Base-by-base conservation (phyloP, 92 coral and sea anemone species). In the Actinernus sp. region DNA sequence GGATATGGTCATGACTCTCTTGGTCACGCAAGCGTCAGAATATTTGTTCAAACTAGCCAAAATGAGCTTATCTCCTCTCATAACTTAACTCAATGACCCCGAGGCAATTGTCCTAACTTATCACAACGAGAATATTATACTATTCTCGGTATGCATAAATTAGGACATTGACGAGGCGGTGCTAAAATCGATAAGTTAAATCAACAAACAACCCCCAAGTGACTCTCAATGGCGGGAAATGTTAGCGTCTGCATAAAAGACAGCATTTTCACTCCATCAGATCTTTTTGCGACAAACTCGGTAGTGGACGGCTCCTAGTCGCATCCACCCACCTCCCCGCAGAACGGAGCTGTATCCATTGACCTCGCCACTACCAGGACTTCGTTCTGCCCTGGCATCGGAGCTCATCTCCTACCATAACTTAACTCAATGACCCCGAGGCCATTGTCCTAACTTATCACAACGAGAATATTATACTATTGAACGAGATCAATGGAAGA, bases 111-210 rank as follows among this genome's bases (percentile, higher is more conserved):
- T 45, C 19, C 52, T 45, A 8, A 9, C 19, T 45, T 9, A 9
- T 45, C 52, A 45, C 19, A 45, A 9, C 10, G 52, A 45, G 52
- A 45, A 45, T 45, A 45, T 45, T n/a, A n/a, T n/a, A n/a, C 22
- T 45, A 45, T 45, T 45, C 52, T 45, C 52, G 52, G 52, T 45
- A 45, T 45, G 52, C 52, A 45, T 45, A 45, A 45, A 8, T 45
- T 45, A 45, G 52, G 19, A 45, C 19, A 45, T 9, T 45, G 10
- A 45, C 52, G 22, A 45, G 52, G 5, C 8, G 10, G 8, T 36
- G 41, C 7, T 9, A 5, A 45, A 4, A 45, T 9, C 21, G 21
- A 17, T 45, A 45, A 45, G 10, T 6, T 45, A 45, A n/a, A n/a
- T n/a, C n/a, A n/a, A n/a, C n/a, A n/a, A n/a, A n/a, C n/a, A n/a